Evolutionary conservation across 2,888 invertebrate species (phyloP), one percentile per base, ranked within the genome.

Genomic region (Latrodectus elegans): DNA sequence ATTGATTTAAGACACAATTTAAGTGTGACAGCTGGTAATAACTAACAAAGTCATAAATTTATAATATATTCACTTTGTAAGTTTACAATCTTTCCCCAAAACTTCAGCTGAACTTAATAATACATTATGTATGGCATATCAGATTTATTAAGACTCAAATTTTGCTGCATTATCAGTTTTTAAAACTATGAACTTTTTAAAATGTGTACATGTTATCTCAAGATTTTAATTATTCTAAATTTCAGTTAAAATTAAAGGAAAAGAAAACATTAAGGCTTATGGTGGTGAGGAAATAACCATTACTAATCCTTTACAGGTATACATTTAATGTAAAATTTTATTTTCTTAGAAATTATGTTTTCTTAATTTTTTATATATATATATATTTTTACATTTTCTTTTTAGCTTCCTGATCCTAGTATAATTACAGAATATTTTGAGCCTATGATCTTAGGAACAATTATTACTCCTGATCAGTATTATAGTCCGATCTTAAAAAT

Each of bases 381-480:
- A 1, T 15, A 17, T 6, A 38, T 53, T 65, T 68, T 60, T 55
- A 17, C 70, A 15, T 71, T 65, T 38, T 6, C 38, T 67, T 75
- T 89, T 4, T 89, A 92, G 92, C 90, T 93, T 87, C 93, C 93
- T 15, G 90, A 91, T 26, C 79, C 87, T 93, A 94, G 94, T 22
- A 94, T 95, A 90, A 95, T 97, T 79, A 94, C 93, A 60, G 95
- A 96, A 92, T 95, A 95, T 91, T 95, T 94, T 91, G 98, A 99
- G 92, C 98, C 98, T 0, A 94, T 96, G 92, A 96, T 98, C 1
- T 92, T 95, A 93, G 97, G 96, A 74, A 98, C 97, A 6, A 96
- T 99, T 88, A 96, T 99, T 91, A 95, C 96, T 1, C 98, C 98
- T 79, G 93, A 94, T 93, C 92, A 91, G 51, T 92, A 92, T 89